Base-by-base conservation (phyloP, 2,113 vertebrate genomes). In the Mormoops blainvillei region DNA sequence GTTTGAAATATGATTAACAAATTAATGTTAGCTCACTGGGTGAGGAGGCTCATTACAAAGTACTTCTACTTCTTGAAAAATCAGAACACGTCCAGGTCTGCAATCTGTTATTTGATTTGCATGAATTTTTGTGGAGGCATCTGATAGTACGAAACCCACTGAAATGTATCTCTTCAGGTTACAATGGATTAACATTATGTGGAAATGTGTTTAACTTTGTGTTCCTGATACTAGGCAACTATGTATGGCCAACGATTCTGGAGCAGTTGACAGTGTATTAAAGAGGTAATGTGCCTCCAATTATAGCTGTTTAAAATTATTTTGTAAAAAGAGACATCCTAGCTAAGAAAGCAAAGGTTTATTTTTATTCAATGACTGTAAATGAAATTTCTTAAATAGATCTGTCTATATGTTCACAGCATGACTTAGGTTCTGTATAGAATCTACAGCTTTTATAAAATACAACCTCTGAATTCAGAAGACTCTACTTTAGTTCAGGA, bases 1-100 rank as follows among this genome's bases (percentile, higher is more conserved):
- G 19, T 52, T 43, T 90, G 54, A 92, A 92, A 80, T 58, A 56
- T 19, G 45, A 89, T 76, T 41, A 81, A 65, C 33, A 85, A 84
- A 43, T 73, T 88, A 80, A 86, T 89, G 84, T 71, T 20, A 87
- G 74, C 70, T 89, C 45, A 31, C 28, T 26, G 84, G 14, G 19
- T 85, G 12, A 81, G 31, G 56, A 33, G 80, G 6, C 31, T 73
- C 45, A 74, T 38, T 93, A 45, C 15, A 94, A 95, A 81, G 38
- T 33, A 91, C 92, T 95, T 95, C 31, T 45, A 31, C 76, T 93
- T 88, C 68, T 82, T 84, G 13, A 87, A 94, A 95, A 90, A 56
- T 70, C 65, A 38, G 36, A 4, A 13, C 43, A 26, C 54, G 96
- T 36, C 4, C 19, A 26, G 22, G 26, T 81, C 45, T 77, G 24